Evolutionary conservation across 2,797 vertebrate genomes (phyloP).

Genomic region (Uromys caudimaculatus): DNA sequence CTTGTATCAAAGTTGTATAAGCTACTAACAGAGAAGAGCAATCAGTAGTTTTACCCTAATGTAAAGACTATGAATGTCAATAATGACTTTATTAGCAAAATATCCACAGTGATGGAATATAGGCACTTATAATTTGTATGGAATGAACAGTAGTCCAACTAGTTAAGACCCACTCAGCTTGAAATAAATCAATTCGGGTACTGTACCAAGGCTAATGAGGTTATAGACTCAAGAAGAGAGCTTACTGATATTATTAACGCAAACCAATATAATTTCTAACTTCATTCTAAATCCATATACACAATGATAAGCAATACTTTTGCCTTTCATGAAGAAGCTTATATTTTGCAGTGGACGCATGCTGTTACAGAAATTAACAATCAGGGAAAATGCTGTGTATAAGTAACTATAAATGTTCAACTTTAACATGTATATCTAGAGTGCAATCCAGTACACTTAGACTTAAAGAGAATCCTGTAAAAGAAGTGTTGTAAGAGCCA

Average conservation of each 20-base stretch:
- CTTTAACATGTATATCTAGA: not conserved
- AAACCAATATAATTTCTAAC: not conserved
- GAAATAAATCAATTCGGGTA: not conserved
- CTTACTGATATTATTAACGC: not conserved
- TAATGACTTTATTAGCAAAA: not conserved
- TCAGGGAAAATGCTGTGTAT: not conserved
- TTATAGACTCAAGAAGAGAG: not conserved
- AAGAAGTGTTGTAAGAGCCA: not conserved
- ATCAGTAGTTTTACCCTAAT: rapidly evolving
- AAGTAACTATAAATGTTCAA: not conserved
- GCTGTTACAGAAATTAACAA: not conserved
- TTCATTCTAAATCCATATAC: not conserved
- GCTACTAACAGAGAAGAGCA: not conserved
- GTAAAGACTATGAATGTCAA: not conserved
- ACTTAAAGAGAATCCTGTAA: not conserved
- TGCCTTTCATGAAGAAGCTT: not conserved
- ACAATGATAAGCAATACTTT: not conserved
- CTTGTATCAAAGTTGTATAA: not conserved
- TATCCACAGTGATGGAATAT: too few species aligned
- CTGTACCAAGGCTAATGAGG: not conserved
- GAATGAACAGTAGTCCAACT: not conserved
- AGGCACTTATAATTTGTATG: too few species aligned
- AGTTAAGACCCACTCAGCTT: too few species aligned
- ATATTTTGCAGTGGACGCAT: not conserved
- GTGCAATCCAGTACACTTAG: too few species aligned